Evolutionary conservation across 2,113 vertebrate species (phyloP).

Genomic region (Muntiacus muntjak): DNA sequence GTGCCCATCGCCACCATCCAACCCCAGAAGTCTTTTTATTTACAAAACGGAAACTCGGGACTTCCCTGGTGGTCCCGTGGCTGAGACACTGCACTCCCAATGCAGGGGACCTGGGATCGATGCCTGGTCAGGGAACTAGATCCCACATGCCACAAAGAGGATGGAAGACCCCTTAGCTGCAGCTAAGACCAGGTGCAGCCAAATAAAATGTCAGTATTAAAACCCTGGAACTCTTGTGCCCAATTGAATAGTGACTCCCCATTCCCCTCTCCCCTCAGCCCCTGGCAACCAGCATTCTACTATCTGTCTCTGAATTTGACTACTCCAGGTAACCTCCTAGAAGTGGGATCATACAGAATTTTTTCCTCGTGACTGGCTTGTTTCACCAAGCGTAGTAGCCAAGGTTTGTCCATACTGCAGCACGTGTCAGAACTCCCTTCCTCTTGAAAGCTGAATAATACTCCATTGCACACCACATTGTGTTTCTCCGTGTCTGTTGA

Average conservation of each 20-base stretch:
- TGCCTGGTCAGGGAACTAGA: background rate
- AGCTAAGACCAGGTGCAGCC: background rate
- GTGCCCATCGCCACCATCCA: rapidly evolving
- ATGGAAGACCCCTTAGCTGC: background rate
- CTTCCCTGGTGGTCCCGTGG: background rate
- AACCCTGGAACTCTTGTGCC: background rate
- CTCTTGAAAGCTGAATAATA: background rate
- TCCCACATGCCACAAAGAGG: background rate
- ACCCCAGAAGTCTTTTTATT: background rate
- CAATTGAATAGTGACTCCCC: too few species aligned
- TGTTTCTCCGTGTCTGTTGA: background rate
- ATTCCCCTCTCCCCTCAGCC: background rate
- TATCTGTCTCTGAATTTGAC: background rate
- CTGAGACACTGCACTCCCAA: background rate
- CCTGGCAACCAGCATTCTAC: too few species aligned
- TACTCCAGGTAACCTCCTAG: background rate
- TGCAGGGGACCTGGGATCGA: rapidly evolving
- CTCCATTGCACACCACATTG: rapidly evolving
- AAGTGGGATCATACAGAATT: background rate
- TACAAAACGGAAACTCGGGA: background rate
- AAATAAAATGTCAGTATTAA: background rate
- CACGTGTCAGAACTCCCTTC: background rate
- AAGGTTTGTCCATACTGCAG: background rate
- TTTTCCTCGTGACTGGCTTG: background rate
- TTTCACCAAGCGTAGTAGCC: background rate